Evolutionary conservation across 2,113 vertebrate species (phyloP), one percentile per base, ranked within the genome.

Genomic region (Perca schrenkii): DNA sequence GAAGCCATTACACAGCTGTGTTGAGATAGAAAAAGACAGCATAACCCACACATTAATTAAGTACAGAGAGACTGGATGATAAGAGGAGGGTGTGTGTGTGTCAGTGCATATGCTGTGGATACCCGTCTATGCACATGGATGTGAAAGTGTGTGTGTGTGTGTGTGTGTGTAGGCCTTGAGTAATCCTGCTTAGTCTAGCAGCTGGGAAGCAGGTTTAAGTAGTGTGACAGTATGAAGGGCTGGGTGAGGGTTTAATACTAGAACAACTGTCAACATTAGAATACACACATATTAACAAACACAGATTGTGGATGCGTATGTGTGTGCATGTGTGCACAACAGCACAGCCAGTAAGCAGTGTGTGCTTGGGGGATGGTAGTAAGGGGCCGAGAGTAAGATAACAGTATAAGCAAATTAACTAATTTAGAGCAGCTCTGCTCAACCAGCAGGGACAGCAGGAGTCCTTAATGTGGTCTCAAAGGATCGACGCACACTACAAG

Each of bases 161-260:
- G 49, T 28, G 46, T 50, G n/a, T 79, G 50, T 60, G 53, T 19
- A 65, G 80, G 88, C 85, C 58, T 79, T 4, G 31, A 70, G 83
- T 94, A 93, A 94, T 93, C 92, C 92, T 62, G 77, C 86, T 91
- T 88, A 88, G 89, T 80, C 85, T 80, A 88, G 83, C 80, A 83
- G 87, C 89, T 88, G 90, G 58, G 78, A 52, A 78, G 83, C 78
- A 77, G 81, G 71, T 88, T 86, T 82, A 81, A 81, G 74, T 84
- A 77, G 65, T 90, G 73, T 66, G 69, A 78, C 82, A 86, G 78
- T 80, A 82, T 71, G 78, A 74, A 57, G 74, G 69, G 56, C 66
- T 72, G 84, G 65, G 34, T 71, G 66, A 79, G 19, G 75, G 74
- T 87, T 84, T 75, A 80, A 80, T 47, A 50, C 52, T 21, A 62